A percentile compares a stretch with the other conserved stretches of the same genome.
Evolutionary conservation across 2,797 vertebrate genomes (phyloP).

Genomic region (Acanthiza pusilla): DNA sequence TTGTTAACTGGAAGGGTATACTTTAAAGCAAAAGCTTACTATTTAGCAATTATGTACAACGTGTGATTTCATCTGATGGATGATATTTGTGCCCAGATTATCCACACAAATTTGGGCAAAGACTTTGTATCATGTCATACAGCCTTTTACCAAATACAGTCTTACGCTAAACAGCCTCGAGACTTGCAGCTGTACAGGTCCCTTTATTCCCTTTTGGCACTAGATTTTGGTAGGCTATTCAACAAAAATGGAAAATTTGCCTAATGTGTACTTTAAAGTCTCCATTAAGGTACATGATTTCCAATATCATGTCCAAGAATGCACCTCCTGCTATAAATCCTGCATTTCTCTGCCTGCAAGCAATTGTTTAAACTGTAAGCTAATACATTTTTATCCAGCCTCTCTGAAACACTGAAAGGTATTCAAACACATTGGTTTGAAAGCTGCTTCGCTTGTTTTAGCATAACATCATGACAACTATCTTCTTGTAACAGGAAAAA

Average conservation of each 20-base stretch:
- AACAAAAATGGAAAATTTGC: neutral
- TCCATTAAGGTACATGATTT: neutral
- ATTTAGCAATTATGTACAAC: neutral
- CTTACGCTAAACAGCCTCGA: neutral
- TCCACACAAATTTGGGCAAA: neutral
- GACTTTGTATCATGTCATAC: neutral
- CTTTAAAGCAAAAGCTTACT: neutral
- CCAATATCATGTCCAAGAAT: neutral
- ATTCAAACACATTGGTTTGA: neutral
- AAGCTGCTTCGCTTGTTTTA: neutral
- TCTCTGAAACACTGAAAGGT: neutral
- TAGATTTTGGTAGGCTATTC: neutral
- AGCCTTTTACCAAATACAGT: neutral
- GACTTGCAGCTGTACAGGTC: neutral
- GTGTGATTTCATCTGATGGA: neutral
- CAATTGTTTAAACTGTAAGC: neutral
- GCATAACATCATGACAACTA: neutral
- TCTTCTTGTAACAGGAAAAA: neutral
- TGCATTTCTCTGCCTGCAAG: neutral
- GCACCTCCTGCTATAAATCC: neutral
- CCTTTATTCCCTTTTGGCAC: neutral
- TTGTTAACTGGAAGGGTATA: neutral
- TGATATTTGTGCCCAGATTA: neutral
- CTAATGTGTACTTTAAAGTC: neutral
- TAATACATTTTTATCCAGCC: neutral